Base-by-base conservation (phyloP, 2,888 invertebrate genomes). In the Patella ulyssiponensis region DNA sequence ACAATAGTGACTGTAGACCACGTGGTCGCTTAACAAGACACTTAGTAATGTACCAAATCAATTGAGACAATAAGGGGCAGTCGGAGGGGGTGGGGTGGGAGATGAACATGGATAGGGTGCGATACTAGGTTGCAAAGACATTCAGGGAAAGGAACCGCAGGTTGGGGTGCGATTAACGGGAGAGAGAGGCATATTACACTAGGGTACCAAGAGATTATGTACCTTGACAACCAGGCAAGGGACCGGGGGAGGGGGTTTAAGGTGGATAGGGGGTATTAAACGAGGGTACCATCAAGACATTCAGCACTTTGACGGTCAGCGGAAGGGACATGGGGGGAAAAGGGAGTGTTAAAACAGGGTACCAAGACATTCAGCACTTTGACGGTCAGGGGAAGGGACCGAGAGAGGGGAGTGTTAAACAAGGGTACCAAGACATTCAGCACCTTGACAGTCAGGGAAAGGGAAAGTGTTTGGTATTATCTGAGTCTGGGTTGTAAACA, bases 391-490 rank as follows among this genome's bases (percentile, higher is more conserved):
- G 69, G 23, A 74, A n/a, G 79, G 76, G 51, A 73, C 0, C 7
- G 44, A 7, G 44, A 7, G 7, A 7, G 7, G 44, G 44, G 44
- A 7, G 3, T 20, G 12, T 70, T 73, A 77, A 51, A 78, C 75
- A 2, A 78, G 71, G 52, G 14, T 75, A 17, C 78, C 78, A 12
- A 72, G 51, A 70, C 79, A 79, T 3, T 56, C 71, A 17, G 56
- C 71, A 14, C 79, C 79, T 15, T 70, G 51, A 17, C 79, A 79
- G 1, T 69, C 58, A n/a, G 76, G 69, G 71, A 70, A 74, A n/a
- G 79, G 76, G 51, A 76, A 76, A 15, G n/a, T 44, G 58, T 79
- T 64, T 15, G 79, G 79, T n/a, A 76, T 76, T 14, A 79, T 76
- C 77, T 73, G 58, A 54, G 74, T 77, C 69, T 79, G 74, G 15